Conservation (phyloP, 2,797 vertebrate species). For the Anabas testudineus region DNA sequence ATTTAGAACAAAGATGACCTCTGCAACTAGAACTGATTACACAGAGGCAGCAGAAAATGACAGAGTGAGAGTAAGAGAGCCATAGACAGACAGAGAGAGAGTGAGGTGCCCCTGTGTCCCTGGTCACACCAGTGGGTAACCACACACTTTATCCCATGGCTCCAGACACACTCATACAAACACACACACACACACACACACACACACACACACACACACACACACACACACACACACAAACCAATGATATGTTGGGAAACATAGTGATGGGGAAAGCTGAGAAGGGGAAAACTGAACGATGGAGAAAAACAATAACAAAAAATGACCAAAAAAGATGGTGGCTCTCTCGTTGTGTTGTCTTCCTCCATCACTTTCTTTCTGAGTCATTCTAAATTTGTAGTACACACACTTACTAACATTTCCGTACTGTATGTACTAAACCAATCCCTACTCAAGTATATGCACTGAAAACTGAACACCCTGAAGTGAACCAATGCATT, state of each 20-base stretch:
- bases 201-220: constrained; percentile 22
- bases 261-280: constrained; percentile 76
- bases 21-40: neutral
- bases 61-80: constrained; percentile 15
- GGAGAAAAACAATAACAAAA: constrained; percentile 77
- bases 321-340: constrained; percentile 63
- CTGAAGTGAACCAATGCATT: too few relatives aligned
- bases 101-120: constrained; percentile 75
- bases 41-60: constrained; percentile 34
- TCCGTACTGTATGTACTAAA: too few relatives aligned
- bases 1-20: neutral
- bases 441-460: too few relatives aligned
- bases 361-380: neutral
- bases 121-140: constrained; percentile 76
- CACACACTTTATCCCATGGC: constrained; percentile 73
- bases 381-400: neutral
- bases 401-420: too few relatives aligned
- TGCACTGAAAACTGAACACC: too few relatives aligned
- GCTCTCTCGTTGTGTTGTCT: constrained; percentile 26
- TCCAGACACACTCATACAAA: constrained; percentile 69
- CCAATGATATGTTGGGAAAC: constrained; percentile 83
- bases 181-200: constrained; percentile 18
- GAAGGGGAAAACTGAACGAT: constrained; percentile 76
- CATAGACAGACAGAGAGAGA: constrained; percentile 26
- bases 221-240: constrained; percentile 47